Conservation (phyloP, 2,113 vertebrate genomes). For the Agapornis roseicollis region DNA sequence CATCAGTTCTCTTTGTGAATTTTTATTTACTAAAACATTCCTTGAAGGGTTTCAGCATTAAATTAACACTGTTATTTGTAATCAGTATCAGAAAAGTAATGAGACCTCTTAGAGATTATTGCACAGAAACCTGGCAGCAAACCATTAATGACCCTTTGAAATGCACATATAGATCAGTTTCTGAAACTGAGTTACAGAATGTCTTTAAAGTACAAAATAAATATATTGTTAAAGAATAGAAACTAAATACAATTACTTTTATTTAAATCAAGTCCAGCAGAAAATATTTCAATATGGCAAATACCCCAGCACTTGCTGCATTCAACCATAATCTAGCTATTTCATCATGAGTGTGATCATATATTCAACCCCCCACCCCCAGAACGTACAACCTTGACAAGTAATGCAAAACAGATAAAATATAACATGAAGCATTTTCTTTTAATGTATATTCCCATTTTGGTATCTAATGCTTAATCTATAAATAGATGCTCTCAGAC, state of each 20-base stretch:
- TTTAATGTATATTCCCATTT: constrained; percentile 22
- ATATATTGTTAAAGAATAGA: constrained; percentile 37
- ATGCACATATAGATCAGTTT: constrained; percentile 20
- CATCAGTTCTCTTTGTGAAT: background rate
- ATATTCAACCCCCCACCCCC: constrained; percentile 6
- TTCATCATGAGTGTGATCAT: constrained; percentile 12
- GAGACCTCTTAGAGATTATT: constrained; percentile 35
- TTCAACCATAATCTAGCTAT: constrained; percentile 19
- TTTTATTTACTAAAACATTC: constrained; percentile 33
- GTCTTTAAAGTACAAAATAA: constrained; percentile 21
- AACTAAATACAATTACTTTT: constrained; percentile 62
- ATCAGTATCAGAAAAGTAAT: background rate
- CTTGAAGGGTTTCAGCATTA: constrained; percentile 20
- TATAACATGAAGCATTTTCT: constrained; percentile 11
- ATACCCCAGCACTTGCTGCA: constrained; percentile 38
- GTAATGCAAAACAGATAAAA: constrained; percentile 26
- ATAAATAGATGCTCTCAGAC: background rate
- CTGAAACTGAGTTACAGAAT: background rate
- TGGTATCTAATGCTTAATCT: constrained; percentile 21
- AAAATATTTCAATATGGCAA: constrained; percentile 55
- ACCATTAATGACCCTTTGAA: constrained; percentile 9
- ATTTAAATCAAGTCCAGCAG: constrained; percentile 61
- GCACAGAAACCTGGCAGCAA: constrained; percentile 49
- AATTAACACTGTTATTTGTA: constrained; percentile 17
- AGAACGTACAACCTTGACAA: constrained; percentile 9